Percentiles rank a stretch among this genome's conserved stretches.
Evolutionary conservation across 2,888 invertebrate species (phyloP).

Genomic region (Aphelenchoides bicaudatus): DNA sequence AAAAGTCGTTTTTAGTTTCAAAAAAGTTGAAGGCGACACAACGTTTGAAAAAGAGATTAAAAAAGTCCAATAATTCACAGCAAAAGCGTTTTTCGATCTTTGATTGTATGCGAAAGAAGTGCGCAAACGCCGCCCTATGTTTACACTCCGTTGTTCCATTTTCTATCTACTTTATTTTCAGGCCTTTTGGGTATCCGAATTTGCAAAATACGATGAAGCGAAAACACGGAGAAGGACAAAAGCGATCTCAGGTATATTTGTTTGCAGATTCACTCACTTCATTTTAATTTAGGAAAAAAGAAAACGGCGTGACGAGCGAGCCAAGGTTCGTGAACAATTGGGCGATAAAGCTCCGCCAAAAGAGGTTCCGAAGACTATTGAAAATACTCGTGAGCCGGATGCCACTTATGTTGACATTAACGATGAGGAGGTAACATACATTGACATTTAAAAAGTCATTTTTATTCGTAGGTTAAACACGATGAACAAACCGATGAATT

Average conservation of each 20-base stretch:
- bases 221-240: not conserved
- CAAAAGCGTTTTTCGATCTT: too few species aligned
- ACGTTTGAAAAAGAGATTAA: too few species aligned
- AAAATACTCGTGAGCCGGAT: slow-evolving; percentile 84
- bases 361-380: slow-evolving; percentile 82
- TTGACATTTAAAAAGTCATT: too few species aligned
- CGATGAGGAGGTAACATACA: slow-evolving; percentile 70
- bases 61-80: too few species aligned
- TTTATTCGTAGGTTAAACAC: too few species aligned
- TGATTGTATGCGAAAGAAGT: too few species aligned
- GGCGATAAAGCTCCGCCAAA: slow-evolving; percentile 65
- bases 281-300: slow-evolving; percentile 45
- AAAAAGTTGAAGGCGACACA: too few species aligned
- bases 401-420: slow-evolving; percentile 77
- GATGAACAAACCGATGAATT: slow-evolving; percentile 78
- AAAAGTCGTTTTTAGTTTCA: too few species aligned
- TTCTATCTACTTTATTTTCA: too few species aligned
- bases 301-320: slow-evolving; percentile 47
- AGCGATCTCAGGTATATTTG: not conserved
- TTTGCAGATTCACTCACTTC: slow-evolving; percentile 2
- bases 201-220: not conserved
- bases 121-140: too few species aligned
- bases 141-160: too few species aligned
- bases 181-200: too few species aligned
- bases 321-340: slow-evolving; percentile 46